These are phyloP conservation scores for Ailurus styani DNA, from an alignment of 2,113 vertebrate genomes.

Conservation along the genomic window DNA sequence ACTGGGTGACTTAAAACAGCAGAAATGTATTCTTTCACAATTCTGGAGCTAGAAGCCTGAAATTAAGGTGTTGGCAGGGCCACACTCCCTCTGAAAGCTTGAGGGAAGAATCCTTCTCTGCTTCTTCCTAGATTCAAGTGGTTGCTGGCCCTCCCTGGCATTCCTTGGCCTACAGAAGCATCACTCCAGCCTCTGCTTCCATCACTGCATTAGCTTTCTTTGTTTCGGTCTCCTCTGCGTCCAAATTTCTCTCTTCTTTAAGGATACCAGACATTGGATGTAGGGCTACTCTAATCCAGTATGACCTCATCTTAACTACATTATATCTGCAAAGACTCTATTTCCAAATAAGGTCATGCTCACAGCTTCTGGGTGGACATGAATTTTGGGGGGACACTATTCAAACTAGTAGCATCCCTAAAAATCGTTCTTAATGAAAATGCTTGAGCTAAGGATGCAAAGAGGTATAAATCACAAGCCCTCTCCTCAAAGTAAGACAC, in stretches of 20 bases:
- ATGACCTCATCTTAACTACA: not conserved
- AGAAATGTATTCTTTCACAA: not conserved
- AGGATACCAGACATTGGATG: not conserved
- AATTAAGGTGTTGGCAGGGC: not conserved
- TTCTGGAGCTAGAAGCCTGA: not conserved
- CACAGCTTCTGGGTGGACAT: not conserved
- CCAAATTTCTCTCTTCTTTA: not conserved
- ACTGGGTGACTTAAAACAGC: not conserved
- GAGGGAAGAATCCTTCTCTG: not conserved
- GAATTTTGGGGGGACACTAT: not conserved
- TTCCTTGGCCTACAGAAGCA: not conserved
- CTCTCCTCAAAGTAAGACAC: not conserved
- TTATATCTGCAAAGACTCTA: not conserved
- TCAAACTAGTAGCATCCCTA: not conserved
- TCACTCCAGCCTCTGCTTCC: not conserved
- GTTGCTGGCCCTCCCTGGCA: not conserved
- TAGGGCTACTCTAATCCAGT: not conserved
- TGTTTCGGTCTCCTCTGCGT: not conserved
- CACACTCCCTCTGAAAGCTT: not conserved
- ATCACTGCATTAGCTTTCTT: not conserved
- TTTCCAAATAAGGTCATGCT: not conserved
- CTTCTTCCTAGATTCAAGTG: not conserved
- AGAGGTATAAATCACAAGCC: not conserved
- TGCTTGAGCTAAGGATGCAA: not conserved
- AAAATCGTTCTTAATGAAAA: constrained; percentile 3